Conservation (phyloP, 2,888 invertebrate species). For the Furcula furcula region DNA sequence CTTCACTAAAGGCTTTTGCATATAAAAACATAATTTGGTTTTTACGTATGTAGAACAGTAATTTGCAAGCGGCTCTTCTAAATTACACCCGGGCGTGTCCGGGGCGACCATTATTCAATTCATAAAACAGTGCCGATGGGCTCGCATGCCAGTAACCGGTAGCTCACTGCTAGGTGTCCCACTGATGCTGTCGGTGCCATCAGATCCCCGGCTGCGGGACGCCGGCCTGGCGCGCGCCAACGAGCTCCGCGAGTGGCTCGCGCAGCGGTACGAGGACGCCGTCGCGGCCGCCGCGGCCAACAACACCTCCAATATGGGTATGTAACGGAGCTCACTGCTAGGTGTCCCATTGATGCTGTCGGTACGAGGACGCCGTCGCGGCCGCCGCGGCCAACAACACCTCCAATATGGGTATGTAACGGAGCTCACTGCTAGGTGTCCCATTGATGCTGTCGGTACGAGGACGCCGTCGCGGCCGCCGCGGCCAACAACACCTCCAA, state of each 20-base stretch:
- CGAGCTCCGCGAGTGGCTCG: conserved; percentile 90
- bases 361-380: conserved; percentile 91
- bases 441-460: conserved; percentile 80
- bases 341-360: conserved; percentile 67
- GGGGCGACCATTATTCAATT: too few species aligned
- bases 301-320: conserved; percentile 48
- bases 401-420: conserved; percentile 47
- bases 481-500: conserved; percentile 50
- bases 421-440: conserved; percentile 46
- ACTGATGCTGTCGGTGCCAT: conserved; percentile 64
- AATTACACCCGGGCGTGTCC: too few species aligned
- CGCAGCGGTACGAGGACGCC: conserved; percentile 91
- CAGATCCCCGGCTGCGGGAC: conserved; percentile 91
- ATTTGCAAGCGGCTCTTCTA: too few species aligned
- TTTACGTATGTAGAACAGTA: too few species aligned
- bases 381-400: conserved; percentile 82
- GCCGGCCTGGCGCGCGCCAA: conserved; percentile 86
- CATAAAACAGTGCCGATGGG: neutral
- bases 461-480: conserved; percentile 93
- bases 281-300: conserved; percentile 86
- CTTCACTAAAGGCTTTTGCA: too few species aligned
- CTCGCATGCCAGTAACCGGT: conserved; percentile 1
- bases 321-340: conserved; percentile 35
- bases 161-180: conserved; percentile 51
- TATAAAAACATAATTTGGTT: too few species aligned